Base-by-base conservation (phyloP, 1,140 invertebrate genomes). In the Heliconius hewitsoni region DNA sequence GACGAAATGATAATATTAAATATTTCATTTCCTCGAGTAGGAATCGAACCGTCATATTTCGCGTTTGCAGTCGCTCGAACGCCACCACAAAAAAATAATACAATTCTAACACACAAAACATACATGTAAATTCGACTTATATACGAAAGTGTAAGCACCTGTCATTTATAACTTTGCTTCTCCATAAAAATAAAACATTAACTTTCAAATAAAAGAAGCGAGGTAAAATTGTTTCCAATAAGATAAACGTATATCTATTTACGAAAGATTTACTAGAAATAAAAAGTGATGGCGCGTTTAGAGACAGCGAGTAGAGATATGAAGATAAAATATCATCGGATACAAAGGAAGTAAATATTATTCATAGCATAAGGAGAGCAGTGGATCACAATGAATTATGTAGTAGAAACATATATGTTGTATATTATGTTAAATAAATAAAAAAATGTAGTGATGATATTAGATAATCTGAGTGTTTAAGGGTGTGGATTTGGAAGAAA, bases 381-480 rank as follows among this genome's bases (percentile, higher is more conserved):
- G 73, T 76, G 23, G 78, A 80, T 76, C 74, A 72, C 78, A 46
- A 80, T 80, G 78, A 80, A 66, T 76, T 80, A 80, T 76, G 66
- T 80, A 80, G 34, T 6, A 79, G 78, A 50, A 46, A n/a, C 50
- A 79, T 37, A 3, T 34, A 34, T 3, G 2, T 71, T 66, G 57
- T 66, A 16, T 66, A 66, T 6, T 30, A 66, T 30, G 8, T 66
- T 66, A 66, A 66, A 30, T 66, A 66, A 27, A 66, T 66, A 13
- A 66, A 1, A 30, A 23, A 4, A 8, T 30, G 23, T 23, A 23
- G 0, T 18, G 11, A 57, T 23, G 23, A 23, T 23, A 27, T 52
- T 52, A 52, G 50, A 19, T 52, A 46, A 46, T 1, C 13, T 0
- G 42, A 46, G 13, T 46, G 13, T 46, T 46, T 46, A 16, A 46